Conservation (phyloP, 2,797 vertebrate species). For the Labroides dimidiatus region DNA sequence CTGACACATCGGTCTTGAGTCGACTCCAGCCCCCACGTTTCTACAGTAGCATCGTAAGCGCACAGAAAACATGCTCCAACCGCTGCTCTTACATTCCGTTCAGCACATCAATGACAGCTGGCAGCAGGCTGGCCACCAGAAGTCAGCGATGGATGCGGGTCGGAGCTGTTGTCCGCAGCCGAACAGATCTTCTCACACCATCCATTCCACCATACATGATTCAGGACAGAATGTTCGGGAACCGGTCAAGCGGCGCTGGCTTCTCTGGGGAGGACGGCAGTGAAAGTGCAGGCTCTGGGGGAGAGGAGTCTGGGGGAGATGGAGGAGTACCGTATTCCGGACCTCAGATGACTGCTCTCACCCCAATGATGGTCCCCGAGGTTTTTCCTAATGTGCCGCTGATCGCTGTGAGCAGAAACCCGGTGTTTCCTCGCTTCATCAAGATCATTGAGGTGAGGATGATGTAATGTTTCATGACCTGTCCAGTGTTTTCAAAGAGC, state of each 20-base stretch:
- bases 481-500: too few species aligned
- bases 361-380: slow-evolving; percentile 93
- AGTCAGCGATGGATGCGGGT: slow-evolving; percentile 64
- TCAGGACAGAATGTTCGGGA: slow-evolving; percentile 74
- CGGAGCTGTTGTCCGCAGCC: slow-evolving; percentile 13
- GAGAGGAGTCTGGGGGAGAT: slow-evolving; percentile 78
- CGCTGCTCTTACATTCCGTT: neutral
- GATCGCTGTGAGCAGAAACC: slow-evolving; percentile 92
- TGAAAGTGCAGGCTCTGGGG: slow-evolving; percentile 78
- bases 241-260: slow-evolving; percentile 67
- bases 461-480: slow-evolving; percentile 7
- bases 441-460: slow-evolving; percentile 95
- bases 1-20: neutral
- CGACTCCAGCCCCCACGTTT: slow-evolving; percentile 19
- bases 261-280: slow-evolving; percentile 82
- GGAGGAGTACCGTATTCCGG: slow-evolving; percentile 76
- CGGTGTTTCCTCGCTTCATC: slow-evolving; percentile 94
- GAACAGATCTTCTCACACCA: neutral
- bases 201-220: neutral
- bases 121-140: slow-evolving; percentile 20
- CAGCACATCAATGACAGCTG: slow-evolving; percentile 39
- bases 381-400: slow-evolving; percentile 94
- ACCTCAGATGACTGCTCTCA: slow-evolving; percentile 91
- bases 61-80: slow-evolving; percentile 15
- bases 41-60: slow-evolving; percentile 34